Base-by-base conservation (phyloP, 92 coral and sea anemone genomes). In the Umimayanthus chanpuru region DNA sequence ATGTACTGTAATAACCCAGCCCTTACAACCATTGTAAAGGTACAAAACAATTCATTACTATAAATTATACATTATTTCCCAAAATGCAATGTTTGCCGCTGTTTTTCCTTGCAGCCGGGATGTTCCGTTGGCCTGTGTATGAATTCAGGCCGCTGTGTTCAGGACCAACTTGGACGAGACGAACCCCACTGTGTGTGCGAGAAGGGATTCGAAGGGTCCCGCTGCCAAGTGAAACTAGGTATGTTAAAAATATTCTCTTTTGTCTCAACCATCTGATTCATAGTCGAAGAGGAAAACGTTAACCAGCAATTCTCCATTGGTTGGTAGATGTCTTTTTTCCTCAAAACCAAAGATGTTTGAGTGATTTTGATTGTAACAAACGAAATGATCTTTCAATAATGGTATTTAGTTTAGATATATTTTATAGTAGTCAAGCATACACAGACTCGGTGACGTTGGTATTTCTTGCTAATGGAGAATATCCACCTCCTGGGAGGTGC, bases 111-210 rank as follows among this genome's bases (percentile, higher is more conserved):
- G 0, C 82, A 78, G 82, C 82, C 82, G 18, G 65, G 65, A 44
- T 78, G 82, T 49, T 78, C 82, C 21, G 66, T 44, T 28, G 82
- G 49, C 82, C 7, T 78, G 38, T 78, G 82, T 16, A 44, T 44
- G 82, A 78, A 78, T 49, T 15, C 12, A 0, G 66, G 67, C 8
- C 32, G 20, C 23, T 49, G 66, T 25, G 65, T 44, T 11, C 66
- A 78, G 64, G 82, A 49, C 58, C 30, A 41, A 14, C 20, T 25
- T 6, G 58, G 32, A 2, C 9, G 32, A 49, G 61, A 43, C 4
- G 29, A 77, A 12, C 81, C 56, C 1, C 38, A 77, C 38, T 77
- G 81, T 4, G 30, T 47, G 16, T 77, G 81, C 23, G 9, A 43
- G 81, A 41, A 26, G 18, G 64, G 81, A 9, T 77, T 23, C 61